A percentile compares a stretch with the other conserved stretches of the same genome.
phyloP scores from a whole-genome alignment of 2,888 invertebrate genomes.

The Plebejus anna region DNA sequence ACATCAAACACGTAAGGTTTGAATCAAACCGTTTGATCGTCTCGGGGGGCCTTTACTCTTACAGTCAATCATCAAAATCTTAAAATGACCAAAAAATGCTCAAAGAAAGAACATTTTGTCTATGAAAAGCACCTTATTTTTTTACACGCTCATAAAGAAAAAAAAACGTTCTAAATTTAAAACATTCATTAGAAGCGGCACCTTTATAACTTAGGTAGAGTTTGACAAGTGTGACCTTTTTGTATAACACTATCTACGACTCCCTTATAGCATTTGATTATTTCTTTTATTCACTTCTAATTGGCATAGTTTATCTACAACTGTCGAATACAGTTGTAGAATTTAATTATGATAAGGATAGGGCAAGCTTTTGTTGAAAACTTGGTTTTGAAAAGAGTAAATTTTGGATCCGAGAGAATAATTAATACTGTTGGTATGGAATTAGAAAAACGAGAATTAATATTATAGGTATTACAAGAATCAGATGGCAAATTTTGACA shows the following conservation, averaged over 20 bases:
- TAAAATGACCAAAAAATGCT: too few species aligned
- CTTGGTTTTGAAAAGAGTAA: neutral
- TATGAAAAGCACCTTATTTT: neutral
- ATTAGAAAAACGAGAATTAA: too few species aligned
- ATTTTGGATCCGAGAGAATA: too few species aligned
- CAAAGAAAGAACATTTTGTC: too few species aligned
- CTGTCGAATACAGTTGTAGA: neutral
- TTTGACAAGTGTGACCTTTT: conserved; percentile 18
- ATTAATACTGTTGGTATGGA: too few species aligned
- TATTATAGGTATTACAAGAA: too few species aligned
- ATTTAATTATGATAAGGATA: neutral
- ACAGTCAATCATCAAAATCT: too few species aligned
- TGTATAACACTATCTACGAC: neutral
- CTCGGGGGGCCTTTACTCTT: too few species aligned
- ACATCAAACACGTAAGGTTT: too few species aligned
- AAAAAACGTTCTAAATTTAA: conserved; percentile 33
- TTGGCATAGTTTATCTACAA: neutral
- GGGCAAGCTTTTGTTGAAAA: neutral
- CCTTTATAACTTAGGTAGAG: conserved; percentile 33
- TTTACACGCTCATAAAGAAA: neutral
- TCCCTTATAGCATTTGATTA: neutral
- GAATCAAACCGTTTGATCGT: too few species aligned
- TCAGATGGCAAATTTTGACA: too few species aligned
- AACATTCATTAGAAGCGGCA: conserved; percentile 18
- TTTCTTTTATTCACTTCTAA: neutral